Evolutionary conservation across 2,113 vertebrate species (phyloP).

Genomic region (Perca flavescens): DNA sequence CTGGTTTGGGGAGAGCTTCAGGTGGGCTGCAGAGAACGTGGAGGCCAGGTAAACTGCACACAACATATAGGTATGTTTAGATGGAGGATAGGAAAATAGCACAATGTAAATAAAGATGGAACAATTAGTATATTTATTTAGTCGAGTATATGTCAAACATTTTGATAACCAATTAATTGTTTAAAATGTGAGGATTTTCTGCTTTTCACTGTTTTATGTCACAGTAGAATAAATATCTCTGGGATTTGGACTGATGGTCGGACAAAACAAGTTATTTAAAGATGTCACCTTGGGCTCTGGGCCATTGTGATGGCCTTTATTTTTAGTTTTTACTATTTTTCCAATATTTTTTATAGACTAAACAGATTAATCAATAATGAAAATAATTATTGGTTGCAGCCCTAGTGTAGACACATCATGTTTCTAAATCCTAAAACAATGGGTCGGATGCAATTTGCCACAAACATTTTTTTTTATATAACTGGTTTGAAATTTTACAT

Average conservation of each 20-base stretch:
- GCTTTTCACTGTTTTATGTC: background rate
- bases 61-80: background rate
- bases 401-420: too few relatives aligned
- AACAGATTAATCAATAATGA: background rate
- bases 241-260: background rate
- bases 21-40: constrained; percentile 32
- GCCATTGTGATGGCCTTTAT: too few relatives aligned
- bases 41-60: constrained; percentile 55
- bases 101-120: background rate
- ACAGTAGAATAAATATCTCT: background rate
- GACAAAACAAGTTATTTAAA: background rate
- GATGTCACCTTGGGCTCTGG: background rate
- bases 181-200: background rate
- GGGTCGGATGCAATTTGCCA: background rate
- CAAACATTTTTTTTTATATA: too few relatives aligned
- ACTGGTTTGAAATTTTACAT: background rate
- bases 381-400: background rate
- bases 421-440: background rate
- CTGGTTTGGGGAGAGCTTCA: constrained; percentile 65
- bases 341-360: too few relatives aligned
- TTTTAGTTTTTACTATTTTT: too few relatives aligned
- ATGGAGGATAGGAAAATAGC: background rate
- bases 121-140: background rate
- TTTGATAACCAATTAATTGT: background rate
- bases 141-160: background rate